Percentiles rank a stretch among this genome's conserved stretches.
Evolutionary conservation across 2,797 vertebrate genomes (phyloP).

Genomic region (Spinibarbus caldwelli): DNA sequence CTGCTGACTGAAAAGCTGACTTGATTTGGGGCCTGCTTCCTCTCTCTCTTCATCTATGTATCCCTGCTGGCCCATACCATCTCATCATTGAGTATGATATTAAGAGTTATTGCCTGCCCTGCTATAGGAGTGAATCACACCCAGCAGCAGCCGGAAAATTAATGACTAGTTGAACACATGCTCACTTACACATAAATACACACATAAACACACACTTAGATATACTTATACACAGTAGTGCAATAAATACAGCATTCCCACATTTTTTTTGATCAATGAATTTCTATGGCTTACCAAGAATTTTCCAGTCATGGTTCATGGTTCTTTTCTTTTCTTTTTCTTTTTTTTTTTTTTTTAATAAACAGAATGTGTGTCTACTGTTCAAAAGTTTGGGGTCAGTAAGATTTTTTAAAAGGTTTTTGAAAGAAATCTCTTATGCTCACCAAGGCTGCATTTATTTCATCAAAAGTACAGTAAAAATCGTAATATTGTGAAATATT

Average conservation of each 20-base stretch:
- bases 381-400: too few species aligned
- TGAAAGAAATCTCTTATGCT: neutral
- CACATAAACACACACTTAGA: conserved; percentile 2
- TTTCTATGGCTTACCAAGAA: neutral
- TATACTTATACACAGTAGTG: neutral
- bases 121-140: conserved; percentile 19
- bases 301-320: neutral
- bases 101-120: conserved; percentile 32
- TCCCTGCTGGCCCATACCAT: conserved; percentile 29
- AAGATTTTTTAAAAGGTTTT: too few species aligned
- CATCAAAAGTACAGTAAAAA: neutral
- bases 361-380: too few species aligned
- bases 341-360: too few species aligned
- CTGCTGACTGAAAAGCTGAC: conserved; percentile 32
- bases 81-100: conserved; percentile 43
- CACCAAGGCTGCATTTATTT: neutral
- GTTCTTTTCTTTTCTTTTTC: too few species aligned
- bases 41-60: conserved; percentile 11
- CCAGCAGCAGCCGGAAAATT: neutral
- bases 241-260: neutral
- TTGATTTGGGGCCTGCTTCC: conserved; percentile 45
- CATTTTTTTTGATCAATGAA: neutral
- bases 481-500: neutral
- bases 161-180: conserved; percentile 33
- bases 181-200: conserved; percentile 32